Evolutionary conservation across 1,140 invertebrate species (phyloP).

Genomic region (Lordiphosa clarofinis): DNA sequence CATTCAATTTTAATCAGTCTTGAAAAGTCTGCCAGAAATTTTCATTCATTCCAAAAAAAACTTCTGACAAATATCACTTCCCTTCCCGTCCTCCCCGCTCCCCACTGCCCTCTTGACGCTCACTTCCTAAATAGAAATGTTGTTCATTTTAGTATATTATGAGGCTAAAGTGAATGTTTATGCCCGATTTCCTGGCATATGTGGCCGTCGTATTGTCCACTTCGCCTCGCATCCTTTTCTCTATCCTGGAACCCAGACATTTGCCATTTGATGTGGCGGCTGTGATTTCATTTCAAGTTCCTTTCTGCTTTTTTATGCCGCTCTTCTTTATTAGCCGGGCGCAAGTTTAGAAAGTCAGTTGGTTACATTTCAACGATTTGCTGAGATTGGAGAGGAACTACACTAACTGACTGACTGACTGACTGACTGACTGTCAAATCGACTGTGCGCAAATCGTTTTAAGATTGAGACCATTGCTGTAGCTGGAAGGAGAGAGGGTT

Average conservation of each 20-base stretch:
- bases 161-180: conserved; percentile 65
- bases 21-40: conserved; percentile 17
- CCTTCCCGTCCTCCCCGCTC: neutral
- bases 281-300: conserved; percentile 57
- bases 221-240: conserved; percentile 13
- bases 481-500: neutral
- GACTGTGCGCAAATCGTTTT: conserved; percentile 57
- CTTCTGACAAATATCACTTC: neutral
- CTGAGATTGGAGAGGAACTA: conserved; percentile 2
- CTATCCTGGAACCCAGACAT: conserved; percentile 3
- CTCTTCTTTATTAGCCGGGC: conserved; percentile 42
- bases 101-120: neutral
- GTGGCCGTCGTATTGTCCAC: neutral
- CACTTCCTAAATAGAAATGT: conserved; percentile 42
- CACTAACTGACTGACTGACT: neutral
- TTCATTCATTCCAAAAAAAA: neutral
- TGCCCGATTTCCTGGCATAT: conserved; percentile 54
- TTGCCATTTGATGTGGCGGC: conserved; percentile 26
- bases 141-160: conserved; percentile 48
- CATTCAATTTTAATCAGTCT: conserved; percentile 73
- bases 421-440: conserved; percentile 51
- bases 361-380: conserved; percentile 51
- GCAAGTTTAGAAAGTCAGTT: conserved; percentile 51
- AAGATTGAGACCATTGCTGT: conserved; percentile 25
- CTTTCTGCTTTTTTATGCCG: conserved; percentile 18